phyloP scores from a whole-genome alignment of 2,888 invertebrate genomes.

The Girardia tigrina region DNA sequence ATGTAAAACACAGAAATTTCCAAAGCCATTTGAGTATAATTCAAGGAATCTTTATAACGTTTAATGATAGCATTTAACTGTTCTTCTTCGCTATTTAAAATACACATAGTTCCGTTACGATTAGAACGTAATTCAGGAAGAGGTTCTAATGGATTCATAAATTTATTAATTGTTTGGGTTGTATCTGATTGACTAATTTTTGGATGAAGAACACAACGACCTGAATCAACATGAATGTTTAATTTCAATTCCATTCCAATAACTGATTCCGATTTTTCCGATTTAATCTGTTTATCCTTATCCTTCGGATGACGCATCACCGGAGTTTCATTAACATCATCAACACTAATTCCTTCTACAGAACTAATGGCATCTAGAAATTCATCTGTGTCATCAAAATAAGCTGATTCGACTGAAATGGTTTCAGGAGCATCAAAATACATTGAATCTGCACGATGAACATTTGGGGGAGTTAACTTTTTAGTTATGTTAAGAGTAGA shows the following conservation, averaged over 20 bases:
- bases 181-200: not conserved
- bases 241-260: conserved; percentile 71
- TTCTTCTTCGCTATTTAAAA: conserved; percentile 28
- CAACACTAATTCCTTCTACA: not conserved
- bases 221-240: conserved; percentile 85
- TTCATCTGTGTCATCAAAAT: not conserved
- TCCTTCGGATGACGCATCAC: not conserved
- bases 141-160: not conserved
- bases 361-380: not conserved
- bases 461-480: not conserved
- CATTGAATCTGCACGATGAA: not conserved
- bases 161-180: not conserved
- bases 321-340: not conserved
- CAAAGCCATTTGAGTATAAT: conserved; percentile 21
- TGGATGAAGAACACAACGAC: conserved; percentile 86
- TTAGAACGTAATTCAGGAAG: not conserved
- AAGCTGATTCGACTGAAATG: not conserved
- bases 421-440: conserved; percentile 12
- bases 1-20: conserved; percentile 48
- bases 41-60: conserved; percentile 26
- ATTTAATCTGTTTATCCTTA: not conserved
- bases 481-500: not conserved
- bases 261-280: not conserved
- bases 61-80: conserved; percentile 25
- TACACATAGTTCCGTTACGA: not conserved